Evolutionary conservation across 2,888 invertebrate genomes (phyloP).

Genomic region (Therioaphis trifolii): DNA sequence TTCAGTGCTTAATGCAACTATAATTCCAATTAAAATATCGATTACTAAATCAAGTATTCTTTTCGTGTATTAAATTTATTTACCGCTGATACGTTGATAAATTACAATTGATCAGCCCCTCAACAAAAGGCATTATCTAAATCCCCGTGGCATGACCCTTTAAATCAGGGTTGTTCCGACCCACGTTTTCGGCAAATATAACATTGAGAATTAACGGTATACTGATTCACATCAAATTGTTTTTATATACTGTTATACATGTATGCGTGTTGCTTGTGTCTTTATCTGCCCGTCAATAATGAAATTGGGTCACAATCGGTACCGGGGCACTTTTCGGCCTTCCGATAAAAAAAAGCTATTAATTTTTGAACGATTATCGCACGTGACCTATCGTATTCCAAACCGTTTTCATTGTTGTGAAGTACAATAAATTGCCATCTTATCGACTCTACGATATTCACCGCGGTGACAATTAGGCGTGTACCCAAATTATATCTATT

Average conservation of each 20-base stretch:
- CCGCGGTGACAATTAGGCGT: too few species aligned
- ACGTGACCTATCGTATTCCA: too few species aligned
- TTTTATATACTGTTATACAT: not conserved
- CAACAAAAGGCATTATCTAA: conserved; percentile 53
- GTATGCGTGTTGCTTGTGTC: not conserved
- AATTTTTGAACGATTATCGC: too few species aligned
- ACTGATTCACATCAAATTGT: conserved; percentile 52
- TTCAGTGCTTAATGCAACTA: not conserved
- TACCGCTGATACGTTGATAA: conserved; percentile 30
- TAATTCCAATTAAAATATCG: conserved; percentile 30
- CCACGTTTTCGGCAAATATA: conserved; percentile 37
- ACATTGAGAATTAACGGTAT: conserved; percentile 50
- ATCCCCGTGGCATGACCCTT: conserved; percentile 55
- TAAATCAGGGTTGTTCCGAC: conserved; percentile 47
- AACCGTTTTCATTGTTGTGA: too few species aligned
- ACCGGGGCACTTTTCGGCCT: too few species aligned
- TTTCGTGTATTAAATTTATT: conserved; percentile 9
- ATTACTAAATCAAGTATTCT: not conserved
- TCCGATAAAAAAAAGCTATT: too few species aligned
- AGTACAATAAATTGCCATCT: too few species aligned
- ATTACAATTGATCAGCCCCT: conserved; percentile 46
- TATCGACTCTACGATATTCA: too few species aligned
- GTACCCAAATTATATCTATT: too few species aligned
- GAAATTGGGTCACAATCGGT: too few species aligned
- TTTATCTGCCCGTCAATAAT: not conserved